Evolutionary conservation across 2,113 vertebrate genomes (phyloP).

Genomic region (Python bivittatus): DNA sequence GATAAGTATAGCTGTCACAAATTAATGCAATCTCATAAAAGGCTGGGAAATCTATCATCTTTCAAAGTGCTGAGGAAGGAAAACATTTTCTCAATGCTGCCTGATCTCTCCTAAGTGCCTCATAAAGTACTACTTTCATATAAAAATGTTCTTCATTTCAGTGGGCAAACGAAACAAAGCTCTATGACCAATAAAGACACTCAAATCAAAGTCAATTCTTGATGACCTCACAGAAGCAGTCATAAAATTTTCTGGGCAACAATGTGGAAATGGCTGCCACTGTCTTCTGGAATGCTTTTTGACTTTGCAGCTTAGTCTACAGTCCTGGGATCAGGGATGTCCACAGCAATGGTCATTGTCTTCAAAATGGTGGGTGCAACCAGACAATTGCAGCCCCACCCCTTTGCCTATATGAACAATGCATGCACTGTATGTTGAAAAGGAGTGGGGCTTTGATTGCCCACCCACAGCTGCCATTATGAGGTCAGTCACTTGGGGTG

Average conservation of each 20-base stretch:
- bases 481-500: neutral
- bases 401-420: neutral
- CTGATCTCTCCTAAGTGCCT: neutral
- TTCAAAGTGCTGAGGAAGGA: constrained; percentile 8
- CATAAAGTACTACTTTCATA: neutral
- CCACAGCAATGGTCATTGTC: neutral
- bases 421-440: neutral
- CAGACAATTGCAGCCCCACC: neutral
- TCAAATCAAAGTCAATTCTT: neutral
- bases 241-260: neutral
- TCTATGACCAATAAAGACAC: neutral
- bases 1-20: neutral
- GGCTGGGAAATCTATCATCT: constrained; percentile 17
- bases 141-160: neutral
- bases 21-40: constrained; percentile 18
- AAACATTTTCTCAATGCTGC: neutral
- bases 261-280: neutral
- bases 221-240: neutral
- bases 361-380: neutral
- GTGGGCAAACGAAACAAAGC: neutral
- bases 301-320: neutral
- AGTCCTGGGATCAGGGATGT: neutral
- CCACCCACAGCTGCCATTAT: neutral
- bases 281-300: neutral
- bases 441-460: neutral